Evolutionary conservation across 2,113 vertebrate genomes (phyloP), one percentile per base, ranked within the genome.

Genomic region (Myodes glareolus): DNA sequence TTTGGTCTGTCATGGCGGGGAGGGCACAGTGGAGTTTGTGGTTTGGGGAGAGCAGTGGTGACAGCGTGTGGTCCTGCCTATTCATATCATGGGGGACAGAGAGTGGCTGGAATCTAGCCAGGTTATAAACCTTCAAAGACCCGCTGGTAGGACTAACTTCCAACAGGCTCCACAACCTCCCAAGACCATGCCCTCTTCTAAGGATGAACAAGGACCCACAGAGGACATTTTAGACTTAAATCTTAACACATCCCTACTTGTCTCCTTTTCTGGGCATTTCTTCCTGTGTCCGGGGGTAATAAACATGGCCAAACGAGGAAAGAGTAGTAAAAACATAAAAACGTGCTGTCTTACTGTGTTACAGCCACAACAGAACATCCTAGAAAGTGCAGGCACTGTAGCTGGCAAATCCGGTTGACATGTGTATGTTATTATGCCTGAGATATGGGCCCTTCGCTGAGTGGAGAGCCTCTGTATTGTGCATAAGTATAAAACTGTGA

Each of bases 381-480:
- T 19, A 33, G 17, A 93, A 76, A 84, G 67, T 10, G 12, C 5
- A 76, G 80, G 73, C 47, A 58, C n/a, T 2, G 3, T 29, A 52
- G 25, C 55, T 47, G 27, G 52, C 31, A 73, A 45, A 13, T 45
- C 39, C 0, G 12, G 4, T 27, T 14, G 2, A 16, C 29, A 10
- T 72, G 39, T 21, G 19, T 13, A 3, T 17, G 17, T 42, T 5
- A 9, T 14, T 50, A 8, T 3, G 25, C 31, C 45, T 42, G 4
- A 13, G 29, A 61, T 58, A n/a, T 5, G 27, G 16, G 65, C 47
- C 17, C 0, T 19, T 7, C 2, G 5, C 5, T 25, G 7, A 8
- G 9, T 3, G 17, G 9, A 1, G 0, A 16, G 55, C 63, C 61
- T 29, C 36, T n/a, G 10, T 19, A 23, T 1, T 23, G 6, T 6